Conservation (phyloP, 2,888 invertebrate species). For the Bugulina stolonifera region DNA sequence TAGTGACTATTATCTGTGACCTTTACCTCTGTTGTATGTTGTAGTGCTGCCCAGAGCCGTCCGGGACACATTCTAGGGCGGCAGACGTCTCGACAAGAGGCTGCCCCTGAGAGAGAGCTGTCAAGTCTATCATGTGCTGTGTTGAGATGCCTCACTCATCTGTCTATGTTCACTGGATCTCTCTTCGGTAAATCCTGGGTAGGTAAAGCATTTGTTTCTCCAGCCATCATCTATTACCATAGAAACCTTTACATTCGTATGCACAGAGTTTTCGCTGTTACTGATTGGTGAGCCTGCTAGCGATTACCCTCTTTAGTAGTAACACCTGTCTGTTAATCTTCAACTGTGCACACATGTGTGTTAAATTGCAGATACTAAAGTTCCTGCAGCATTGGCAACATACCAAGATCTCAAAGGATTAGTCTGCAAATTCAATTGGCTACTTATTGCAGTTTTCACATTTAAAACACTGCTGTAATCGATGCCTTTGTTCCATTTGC, state of each 20-base stretch:
- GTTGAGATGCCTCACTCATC: conserved; percentile 37
- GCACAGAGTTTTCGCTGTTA: no score
- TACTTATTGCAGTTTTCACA: no score
- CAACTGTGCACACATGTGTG: not conserved
- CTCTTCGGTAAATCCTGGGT: not conserved
- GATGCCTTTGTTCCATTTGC: no score
- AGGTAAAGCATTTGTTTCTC: not conserved
- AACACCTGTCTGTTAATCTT: not conserved
- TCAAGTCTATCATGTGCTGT: conserved; percentile 33
- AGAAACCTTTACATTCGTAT: not conserved
- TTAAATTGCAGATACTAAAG: no score
- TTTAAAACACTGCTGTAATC: no score
- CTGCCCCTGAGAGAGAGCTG: conserved; percentile 36
- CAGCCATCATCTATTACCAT: no score
- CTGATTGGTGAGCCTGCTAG: not conserved
- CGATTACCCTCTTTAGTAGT: not conserved
- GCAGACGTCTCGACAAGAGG: conserved; percentile 32
- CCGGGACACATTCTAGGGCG: conserved; percentile 39
- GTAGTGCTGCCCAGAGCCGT: conserved; percentile 29
- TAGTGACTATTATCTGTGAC: no score
- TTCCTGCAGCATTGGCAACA: no score
- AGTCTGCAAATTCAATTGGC: no score
- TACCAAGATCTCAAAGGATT: no score
- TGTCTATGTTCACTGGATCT: conserved; percentile 37
- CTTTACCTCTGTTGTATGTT: no score